Evolutionary conservation across 2,888 invertebrate species (phyloP).

Genomic region (Balanococcus diminutus): DNA sequence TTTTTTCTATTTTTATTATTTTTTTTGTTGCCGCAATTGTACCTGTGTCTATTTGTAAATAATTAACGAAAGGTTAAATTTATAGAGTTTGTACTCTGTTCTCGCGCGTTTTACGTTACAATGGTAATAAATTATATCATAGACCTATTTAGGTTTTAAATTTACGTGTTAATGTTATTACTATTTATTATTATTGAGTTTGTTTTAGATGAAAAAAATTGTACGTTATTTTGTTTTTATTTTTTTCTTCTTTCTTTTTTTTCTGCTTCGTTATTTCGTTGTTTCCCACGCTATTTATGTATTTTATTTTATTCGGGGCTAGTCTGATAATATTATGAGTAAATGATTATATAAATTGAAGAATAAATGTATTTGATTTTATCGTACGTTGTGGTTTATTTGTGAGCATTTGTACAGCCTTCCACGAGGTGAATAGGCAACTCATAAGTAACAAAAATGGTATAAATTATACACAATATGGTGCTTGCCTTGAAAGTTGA

Average conservation of each 20-base stretch:
- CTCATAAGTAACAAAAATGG: too few species aligned
- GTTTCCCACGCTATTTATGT: constrained; percentile 54
- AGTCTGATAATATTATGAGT: constrained; percentile 54
- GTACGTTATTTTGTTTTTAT: constrained; percentile 51
- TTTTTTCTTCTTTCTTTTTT: constrained; percentile 46
- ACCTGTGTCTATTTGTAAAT: constrained; percentile 36
- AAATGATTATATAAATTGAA: constrained; percentile 52
- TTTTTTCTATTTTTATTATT: constrained; percentile 5
- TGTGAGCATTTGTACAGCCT: neutral
- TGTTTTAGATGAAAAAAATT: constrained; percentile 49
- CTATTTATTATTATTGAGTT: constrained; percentile 51
- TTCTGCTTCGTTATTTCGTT: constrained; percentile 54
- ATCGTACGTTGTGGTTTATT: neutral
- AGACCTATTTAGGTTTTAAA: constrained; percentile 41
- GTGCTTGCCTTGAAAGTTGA: too few species aligned
- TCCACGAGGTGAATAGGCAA: too few species aligned
- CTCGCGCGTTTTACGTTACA: constrained; percentile 27
- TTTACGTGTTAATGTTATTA: constrained; percentile 49
- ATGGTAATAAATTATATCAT: constrained; percentile 28
- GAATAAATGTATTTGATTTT: constrained; percentile 53
- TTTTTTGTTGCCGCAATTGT: constrained; percentile 25
- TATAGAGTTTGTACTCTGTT: neutral
- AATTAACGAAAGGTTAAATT: constrained; percentile 7
- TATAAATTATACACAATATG: too few species aligned
- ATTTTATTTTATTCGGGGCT: constrained; percentile 55